Percentiles rank a stretch among this genome's conserved stretches.
Conservation (phyloP, 2,888 invertebrate species). For the Pachycephus smyrnensis region DNA sequence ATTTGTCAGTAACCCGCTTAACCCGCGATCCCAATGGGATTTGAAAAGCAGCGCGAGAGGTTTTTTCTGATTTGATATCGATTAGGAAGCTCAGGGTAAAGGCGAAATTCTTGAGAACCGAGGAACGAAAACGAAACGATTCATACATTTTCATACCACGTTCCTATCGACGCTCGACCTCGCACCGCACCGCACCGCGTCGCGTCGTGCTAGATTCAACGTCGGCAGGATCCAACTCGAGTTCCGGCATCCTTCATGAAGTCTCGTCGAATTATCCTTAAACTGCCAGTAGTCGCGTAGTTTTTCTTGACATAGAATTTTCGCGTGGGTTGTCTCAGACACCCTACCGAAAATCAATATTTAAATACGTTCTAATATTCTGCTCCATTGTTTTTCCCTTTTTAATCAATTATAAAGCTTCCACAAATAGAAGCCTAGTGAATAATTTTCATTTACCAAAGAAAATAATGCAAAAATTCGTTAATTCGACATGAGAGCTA, state of each 20-base stretch:
- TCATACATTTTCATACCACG: constrained; percentile 11
- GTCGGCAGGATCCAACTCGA: neutral
- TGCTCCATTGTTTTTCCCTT: neutral
- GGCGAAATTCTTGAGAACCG: neutral
- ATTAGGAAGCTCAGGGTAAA: neutral
- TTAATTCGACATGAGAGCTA: neutral
- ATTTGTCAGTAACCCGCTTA: neutral
- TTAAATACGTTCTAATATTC: neutral
- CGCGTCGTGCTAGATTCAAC: neutral
- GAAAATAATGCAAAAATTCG: neutral
- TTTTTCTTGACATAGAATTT: neutral
- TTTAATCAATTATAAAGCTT: too few relatives aligned
- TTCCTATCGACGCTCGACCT: neutral
- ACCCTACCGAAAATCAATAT: neutral
- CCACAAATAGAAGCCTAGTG: neutral
- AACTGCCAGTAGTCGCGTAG: neutral
- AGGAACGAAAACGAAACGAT: neutral
- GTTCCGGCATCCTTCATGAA: neutral
- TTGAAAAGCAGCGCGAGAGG: neutral
- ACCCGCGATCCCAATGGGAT: neutral
- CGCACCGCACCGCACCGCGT: neutral
- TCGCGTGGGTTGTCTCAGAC: neutral
- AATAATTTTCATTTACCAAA: neutral
- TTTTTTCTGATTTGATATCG: neutral
- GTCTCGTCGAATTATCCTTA: neutral